Conservation (phyloP, 1,140 invertebrate species). For the Heterodera carotae region DNA sequence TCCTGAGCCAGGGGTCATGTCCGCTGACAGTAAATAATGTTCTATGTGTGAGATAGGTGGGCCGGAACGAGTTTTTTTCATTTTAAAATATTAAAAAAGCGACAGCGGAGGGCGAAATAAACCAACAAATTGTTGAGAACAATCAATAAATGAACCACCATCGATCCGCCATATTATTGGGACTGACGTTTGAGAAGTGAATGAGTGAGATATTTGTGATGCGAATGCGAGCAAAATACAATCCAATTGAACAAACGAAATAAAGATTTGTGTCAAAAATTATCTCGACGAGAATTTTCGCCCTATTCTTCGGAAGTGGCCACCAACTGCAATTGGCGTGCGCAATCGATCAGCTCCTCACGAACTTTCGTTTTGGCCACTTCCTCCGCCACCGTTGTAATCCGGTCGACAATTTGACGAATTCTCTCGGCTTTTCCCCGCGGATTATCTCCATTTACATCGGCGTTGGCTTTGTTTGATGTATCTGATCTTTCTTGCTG, state of each 20-base stretch:
- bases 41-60: background rate
- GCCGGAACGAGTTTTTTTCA: background rate
- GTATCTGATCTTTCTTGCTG: background rate
- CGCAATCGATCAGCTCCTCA: background rate
- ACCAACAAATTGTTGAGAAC: background rate
- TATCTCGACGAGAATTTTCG: background rate
- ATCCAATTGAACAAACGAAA: background rate
- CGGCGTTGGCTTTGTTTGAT: background rate
- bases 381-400: background rate
- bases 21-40: background rate
- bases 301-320: background rate
- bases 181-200: background rate
- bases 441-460: background rate
- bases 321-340: background rate
- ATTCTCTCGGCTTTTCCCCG: slow-evolving; percentile 9
- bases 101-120: background rate
- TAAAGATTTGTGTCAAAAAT: background rate
- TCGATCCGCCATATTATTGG: background rate
- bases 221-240: background rate
- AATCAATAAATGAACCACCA: no score
- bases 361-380: background rate
- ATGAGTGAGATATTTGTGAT: background rate
- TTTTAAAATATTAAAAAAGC: no score
- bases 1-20: background rate
- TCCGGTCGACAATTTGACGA: background rate